A percentile compares a stretch with the other conserved stretches of the same genome.
phyloP scores from a whole-genome alignment of 2,113 vertebrate genomes.

The Poeciliopsis prolifica region DNA sequence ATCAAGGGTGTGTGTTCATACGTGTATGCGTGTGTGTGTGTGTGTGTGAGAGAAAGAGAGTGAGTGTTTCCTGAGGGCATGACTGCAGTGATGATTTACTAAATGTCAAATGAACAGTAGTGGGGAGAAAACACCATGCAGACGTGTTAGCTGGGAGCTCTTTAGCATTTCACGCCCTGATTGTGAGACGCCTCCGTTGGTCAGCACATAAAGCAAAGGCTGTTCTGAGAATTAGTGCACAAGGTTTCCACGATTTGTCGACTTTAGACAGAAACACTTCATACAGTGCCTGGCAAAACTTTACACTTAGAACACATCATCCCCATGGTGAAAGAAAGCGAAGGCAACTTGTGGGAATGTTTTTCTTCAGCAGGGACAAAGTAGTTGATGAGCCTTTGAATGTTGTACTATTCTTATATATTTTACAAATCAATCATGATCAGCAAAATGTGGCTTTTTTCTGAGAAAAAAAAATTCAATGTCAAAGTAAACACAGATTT shows the following conservation, averaged over 20 bases:
- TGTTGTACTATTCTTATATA: no score
- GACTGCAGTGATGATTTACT: slow-evolving; percentile 76
- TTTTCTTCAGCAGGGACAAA: neutral
- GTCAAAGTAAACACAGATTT: neutral
- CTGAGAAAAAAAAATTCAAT: no score
- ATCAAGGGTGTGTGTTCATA: slow-evolving; percentile 36
- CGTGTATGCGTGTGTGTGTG: slow-evolving; percentile 16
- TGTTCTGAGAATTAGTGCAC: slow-evolving; percentile 43
- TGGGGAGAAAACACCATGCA: slow-evolving; percentile 74
- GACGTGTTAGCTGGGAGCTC: slow-evolving; percentile 75
- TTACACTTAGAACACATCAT: neutral
- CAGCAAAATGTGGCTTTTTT: no score
- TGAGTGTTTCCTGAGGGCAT: slow-evolving; percentile 48
- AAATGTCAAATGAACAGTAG: slow-evolving; percentile 80
- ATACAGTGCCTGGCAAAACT: slow-evolving; percentile 12
- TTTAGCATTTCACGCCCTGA: slow-evolving; percentile 82
- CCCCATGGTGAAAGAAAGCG: no score
- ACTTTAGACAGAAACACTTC: slow-evolving; percentile 21
- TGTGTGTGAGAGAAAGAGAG: slow-evolving; percentile 18
- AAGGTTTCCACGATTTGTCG: slow-evolving; percentile 29
- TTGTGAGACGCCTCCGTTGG: slow-evolving; percentile 72
- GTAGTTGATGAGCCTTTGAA: neutral
- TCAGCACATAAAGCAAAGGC: slow-evolving; percentile 43
- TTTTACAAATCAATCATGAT: no score
- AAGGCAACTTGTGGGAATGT: neutral